Evolutionary conservation across 1,140 invertebrate genomes (phyloP), one percentile per base, ranked within the genome.

Genomic region (Uloborus diversus): DNA sequence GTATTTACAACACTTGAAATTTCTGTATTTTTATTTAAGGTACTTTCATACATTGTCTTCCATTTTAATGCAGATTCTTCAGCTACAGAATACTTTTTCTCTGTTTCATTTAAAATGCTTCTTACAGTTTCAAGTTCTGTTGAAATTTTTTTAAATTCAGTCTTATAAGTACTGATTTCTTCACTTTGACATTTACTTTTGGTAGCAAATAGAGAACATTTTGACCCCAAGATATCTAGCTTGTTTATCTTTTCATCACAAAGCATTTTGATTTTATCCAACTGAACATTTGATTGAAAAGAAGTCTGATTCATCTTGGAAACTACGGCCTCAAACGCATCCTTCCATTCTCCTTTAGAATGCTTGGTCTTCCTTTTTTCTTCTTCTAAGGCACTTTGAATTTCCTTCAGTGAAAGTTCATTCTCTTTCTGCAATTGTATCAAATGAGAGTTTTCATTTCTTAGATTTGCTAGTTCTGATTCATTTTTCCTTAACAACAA

Each of bases 21-120:
- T 42, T 42, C 17, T 13, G 37, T 20, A 80, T 62, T n/a, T 61
- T 65, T 66, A 64, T 51, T 83, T 75, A 82, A 62, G 49, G 32
- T 66, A 42, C 82, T 82, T 79, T 83, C 82, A 47, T 59, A 79
- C 37, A 82, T 81, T 59, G 82, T 49, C 28, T 85, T 70, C 65
- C 86, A 82, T 37, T 84, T 69, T 35, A 83, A 85, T 56, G 82
- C 80, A n/a, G 84, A 84, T 13, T 83, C 28, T 56, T 83, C 82
- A 25, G 37, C 71, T 25, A 66, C 85, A 70, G 49, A 84, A 82
- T 51, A 85, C 85, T 68, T 85, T 76, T 47, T 42, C 20, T 64
- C 64, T 47, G 47, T 42, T 27, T 56, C 56, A 32, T 59, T 33
- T 35, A 59, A 59, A 30, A 11, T 25, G 33, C 51, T 27, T 27